Base-by-base conservation (phyloP, 1,140 invertebrate genomes). In the Cheumatopsyche charites region DNA sequence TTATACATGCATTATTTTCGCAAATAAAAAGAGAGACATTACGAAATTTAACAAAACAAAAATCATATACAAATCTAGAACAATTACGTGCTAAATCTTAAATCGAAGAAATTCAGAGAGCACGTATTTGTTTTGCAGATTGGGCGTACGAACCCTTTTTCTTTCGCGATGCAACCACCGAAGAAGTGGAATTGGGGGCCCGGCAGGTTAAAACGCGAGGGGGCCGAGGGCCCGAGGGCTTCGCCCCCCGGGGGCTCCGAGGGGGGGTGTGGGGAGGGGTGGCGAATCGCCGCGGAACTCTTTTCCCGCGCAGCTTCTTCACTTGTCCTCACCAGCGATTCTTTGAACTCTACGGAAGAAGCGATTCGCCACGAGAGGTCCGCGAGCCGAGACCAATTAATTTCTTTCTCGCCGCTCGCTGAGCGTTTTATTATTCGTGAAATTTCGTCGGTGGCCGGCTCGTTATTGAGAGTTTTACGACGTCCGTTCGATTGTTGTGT, bases 141-240 rank as follows among this genome's bases (percentile, higher is more conserved):
- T 58, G 55, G 23, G 55, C 65, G 65, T 49, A 47, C 52, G 55
- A 58, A 58, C 68, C 52, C 68, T 55, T 72, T 42, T 45, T 67
- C 17, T n/a, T n/a, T n/a, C n/a, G n/a, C 63, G 67, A 58, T 69
- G 73, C 47, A 73, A 68, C 70, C 69, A 42, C 65, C 69, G 63
- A 21, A 25, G 29, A 55, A 63, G 67, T 15, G 29, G 26, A 66
- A 19, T 66, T 47, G 36, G 21, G 23, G 43, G 63, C 15, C 63
- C 43, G 11, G 63, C 12, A 6, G 47, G 29, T 13, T 15, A 45
- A 41, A n/a, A n/a, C n/a, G n/a, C 7, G 42, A 13, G 45, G 17
- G 17, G 13, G 6, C 12, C 4, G 23, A 12, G 17, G 45, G 55
- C 9, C 29, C 29, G 3, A 36, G 29, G 29, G 29, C 29, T 36